Evolutionary conservation across 2,797 vertebrate genomes (phyloP).

Genomic region (Meda fulgida): DNA sequence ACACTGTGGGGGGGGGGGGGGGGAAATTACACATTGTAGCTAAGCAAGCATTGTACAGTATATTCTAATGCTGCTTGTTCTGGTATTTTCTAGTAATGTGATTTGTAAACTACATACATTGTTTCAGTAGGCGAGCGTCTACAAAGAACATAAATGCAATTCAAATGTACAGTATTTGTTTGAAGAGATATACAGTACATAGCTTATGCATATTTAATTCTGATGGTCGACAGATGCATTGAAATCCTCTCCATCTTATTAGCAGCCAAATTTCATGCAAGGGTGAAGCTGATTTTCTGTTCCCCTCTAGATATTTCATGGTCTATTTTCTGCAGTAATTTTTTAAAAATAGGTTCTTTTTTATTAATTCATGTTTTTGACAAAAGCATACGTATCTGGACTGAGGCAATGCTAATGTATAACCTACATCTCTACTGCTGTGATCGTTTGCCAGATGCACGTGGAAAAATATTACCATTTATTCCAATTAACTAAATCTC

Average conservation of each 20-base stretch:
- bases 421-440: slow-evolving; percentile 10
- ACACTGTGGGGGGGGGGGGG: background rate
- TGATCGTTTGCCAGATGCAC: slow-evolving; percentile 21
- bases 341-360: slow-evolving; percentile 18
- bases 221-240: background rate
- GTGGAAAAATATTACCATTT: slow-evolving; percentile 29
- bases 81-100: background rate
- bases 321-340: slow-evolving; percentile 21
- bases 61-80: background rate
- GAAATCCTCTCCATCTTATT: slow-evolving; percentile 1
- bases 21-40: no score
- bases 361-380: slow-evolving; percentile 23
- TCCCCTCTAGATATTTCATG: slow-evolving; percentile 24
- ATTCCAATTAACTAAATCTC: slow-evolving; percentile 42
- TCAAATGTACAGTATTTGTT: background rate
- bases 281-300: slow-evolving; percentile 6
- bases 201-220: background rate
- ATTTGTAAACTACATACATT: background rate
- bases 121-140: background rate
- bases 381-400: slow-evolving; percentile 20
- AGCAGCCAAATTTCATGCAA: background rate
- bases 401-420: slow-evolving; percentile 36
- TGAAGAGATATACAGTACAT: background rate
- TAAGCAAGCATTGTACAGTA: background rate
- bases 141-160: background rate